A percentile compares a stretch with the other conserved stretches of the same genome.
These are phyloP conservation scores for Brachyhypopomus occidentalis DNA, from an alignment of 2,113 vertebrate species.

Conservation along the genomic window DNA sequence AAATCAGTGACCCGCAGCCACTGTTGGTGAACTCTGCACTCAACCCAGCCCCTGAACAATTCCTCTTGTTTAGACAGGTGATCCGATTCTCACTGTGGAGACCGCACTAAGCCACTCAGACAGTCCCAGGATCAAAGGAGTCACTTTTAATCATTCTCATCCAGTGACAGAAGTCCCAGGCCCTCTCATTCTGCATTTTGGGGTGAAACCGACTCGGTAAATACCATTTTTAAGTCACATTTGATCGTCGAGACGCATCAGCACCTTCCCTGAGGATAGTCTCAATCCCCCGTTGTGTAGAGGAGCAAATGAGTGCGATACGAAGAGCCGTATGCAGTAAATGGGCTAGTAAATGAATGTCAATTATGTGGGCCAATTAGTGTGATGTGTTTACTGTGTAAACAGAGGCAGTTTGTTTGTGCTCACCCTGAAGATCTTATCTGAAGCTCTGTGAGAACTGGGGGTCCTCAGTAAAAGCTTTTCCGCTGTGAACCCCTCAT, in stretches of 20 bases:
- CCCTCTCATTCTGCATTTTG: constrained; percentile 32
- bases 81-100: constrained; percentile 37
- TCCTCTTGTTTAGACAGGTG: constrained; percentile 48
- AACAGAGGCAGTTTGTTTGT: constrained; percentile 59
- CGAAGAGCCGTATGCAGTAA: constrained; percentile 51
- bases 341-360: constrained; percentile 60
- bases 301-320: constrained; percentile 50
- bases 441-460: constrained; percentile 36
- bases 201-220: constrained; percentile 5
- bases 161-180: constrained; percentile 42
- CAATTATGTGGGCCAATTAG: constrained; percentile 61
- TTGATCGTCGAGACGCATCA: constrained; percentile 50
- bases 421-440: constrained; percentile 46
- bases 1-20: constrained; percentile 51
- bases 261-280: constrained; percentile 38
- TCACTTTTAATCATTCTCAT: constrained; percentile 40
- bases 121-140: constrained; percentile 40
- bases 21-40: constrained; percentile 50
- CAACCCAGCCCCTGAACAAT: constrained; percentile 34
- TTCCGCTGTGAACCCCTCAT: constrained; percentile 40
- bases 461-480: constrained; percentile 29
- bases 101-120: constrained; percentile 33
- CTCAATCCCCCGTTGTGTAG: constrained; percentile 29
- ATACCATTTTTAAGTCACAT: constrained; percentile 43
- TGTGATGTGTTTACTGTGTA: constrained; percentile 63